phyloP scores from a whole-genome alignment of 2,113 vertebrate species.

The Eidolon helvum region DNA sequence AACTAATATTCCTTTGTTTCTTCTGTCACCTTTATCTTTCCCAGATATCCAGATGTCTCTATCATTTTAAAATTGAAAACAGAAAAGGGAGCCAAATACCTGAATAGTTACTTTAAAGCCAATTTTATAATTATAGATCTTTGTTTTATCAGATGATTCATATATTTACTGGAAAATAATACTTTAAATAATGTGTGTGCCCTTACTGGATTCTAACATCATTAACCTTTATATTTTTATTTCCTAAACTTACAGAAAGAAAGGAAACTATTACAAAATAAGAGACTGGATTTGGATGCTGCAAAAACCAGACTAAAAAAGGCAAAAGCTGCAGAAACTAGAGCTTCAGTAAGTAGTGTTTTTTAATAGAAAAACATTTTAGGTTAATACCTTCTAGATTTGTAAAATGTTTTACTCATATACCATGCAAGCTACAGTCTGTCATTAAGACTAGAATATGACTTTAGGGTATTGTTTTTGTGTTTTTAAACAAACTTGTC shows the following conservation, averaged over 20 bases:
- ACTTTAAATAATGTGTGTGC: neutral
- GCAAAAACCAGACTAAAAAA: conserved; percentile 98
- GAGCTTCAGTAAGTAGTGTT: conserved; percentile 89
- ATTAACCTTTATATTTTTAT: conserved; percentile 3
- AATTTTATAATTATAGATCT: neutral
- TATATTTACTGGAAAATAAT: neutral
- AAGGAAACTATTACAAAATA: conserved; percentile 95
- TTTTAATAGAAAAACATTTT: conserved; percentile 39
- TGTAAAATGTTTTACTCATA: conserved; percentile 7
- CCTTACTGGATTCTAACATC: neutral
- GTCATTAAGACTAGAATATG: neutral
- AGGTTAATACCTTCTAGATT: conserved; percentile 18
- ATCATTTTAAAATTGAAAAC: conserved; percentile 9
- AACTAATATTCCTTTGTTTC: neutral
- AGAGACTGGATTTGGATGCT: conserved; percentile 97
- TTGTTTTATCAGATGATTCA: neutral
- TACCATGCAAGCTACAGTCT: neutral
- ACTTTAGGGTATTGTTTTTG: neutral
- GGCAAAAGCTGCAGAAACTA: conserved; percentile 93
- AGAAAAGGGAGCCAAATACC: neutral
- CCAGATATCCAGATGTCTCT: neutral
- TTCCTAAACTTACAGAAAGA: conserved; percentile 90
- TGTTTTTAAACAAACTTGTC: conserved; percentile 18
- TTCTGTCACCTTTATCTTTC: neutral
- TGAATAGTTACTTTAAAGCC: neutral